These are phyloP conservation scores for Lycaena phlaeas DNA, from an alignment of 2,888 invertebrate genomes.

Conservation along the genomic window DNA sequence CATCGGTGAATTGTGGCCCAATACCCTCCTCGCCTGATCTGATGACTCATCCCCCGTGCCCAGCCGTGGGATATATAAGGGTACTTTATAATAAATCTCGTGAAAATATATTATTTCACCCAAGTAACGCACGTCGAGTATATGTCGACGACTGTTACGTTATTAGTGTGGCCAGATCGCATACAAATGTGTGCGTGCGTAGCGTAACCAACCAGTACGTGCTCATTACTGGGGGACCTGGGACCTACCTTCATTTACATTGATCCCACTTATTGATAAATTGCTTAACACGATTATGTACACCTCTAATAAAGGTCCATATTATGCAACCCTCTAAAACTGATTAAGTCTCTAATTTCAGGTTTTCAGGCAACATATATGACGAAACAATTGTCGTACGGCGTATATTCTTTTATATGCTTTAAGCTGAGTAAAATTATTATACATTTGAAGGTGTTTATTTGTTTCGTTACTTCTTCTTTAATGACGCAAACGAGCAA, in stretches of 20 bases:
- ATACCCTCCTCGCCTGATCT: too few species aligned
- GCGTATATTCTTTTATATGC: too few species aligned
- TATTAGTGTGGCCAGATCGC: constrained; percentile 1
- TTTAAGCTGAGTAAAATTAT: too few species aligned
- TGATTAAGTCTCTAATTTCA: background rate
- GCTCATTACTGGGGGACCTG: constrained; percentile 3
- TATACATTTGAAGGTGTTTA: too few species aligned
- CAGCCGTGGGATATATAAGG: too few species aligned
- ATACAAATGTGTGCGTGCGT: constrained; percentile 7
- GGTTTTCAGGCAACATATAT: background rate
- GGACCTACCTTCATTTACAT: background rate
- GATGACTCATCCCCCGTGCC: too few species aligned
- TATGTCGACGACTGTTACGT: background rate
- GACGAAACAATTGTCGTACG: too few species aligned
- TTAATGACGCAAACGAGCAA: too few species aligned
- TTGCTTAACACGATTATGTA: constrained; percentile 2
- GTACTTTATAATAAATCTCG: too few species aligned
- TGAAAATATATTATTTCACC: background rate
- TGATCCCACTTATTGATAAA: constrained; percentile 8
- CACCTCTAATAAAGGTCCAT: background rate
- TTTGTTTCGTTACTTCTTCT: too few species aligned
- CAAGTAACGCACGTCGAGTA: background rate
- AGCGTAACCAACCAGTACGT: constrained; percentile 4
- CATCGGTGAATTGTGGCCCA: too few species aligned
- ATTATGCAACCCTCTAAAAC: background rate